Conservation (phyloP, 1,140 invertebrate species). For the Drosophila nebulosa region DNA sequence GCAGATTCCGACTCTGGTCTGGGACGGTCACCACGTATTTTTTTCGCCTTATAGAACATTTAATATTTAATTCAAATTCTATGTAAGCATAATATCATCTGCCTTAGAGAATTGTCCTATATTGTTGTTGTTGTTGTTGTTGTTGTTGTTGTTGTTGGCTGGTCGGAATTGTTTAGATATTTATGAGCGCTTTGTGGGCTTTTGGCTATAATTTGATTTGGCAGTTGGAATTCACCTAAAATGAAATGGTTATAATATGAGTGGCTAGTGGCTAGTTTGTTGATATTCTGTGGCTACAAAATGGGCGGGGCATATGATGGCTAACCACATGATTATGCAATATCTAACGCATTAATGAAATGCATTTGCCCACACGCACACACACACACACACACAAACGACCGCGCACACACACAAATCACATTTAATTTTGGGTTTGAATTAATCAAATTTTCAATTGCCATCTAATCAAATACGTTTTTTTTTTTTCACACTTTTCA, state of each 20-base stretch:
- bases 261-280: conserved; percentile 6
- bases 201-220: conserved; percentile 18
- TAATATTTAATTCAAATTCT: too few relatives aligned
- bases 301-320: conserved; percentile 21
- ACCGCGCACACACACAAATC: conserved; percentile 3
- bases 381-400: neutral
- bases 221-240: neutral
- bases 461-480: neutral
- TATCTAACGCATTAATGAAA: conserved; percentile 41
- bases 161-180: conserved; percentile 21
- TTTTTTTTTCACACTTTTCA: conserved; percentile 32
- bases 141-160: too few relatives aligned
- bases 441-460: conserved; percentile 24
- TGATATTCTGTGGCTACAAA: neutral
- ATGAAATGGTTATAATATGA: conserved; percentile 13
- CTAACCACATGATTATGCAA: conserved; percentile 49
- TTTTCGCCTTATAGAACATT: too few relatives aligned
- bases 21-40: too few relatives aligned
- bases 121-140: too few relatives aligned
- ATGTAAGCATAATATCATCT: neutral
- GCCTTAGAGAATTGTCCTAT: neutral
- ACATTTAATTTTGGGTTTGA: conserved; percentile 43
- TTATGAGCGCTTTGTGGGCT: conserved; percentile 29
- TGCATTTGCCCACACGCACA: conserved; percentile 35
- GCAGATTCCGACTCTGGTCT: too few relatives aligned